A percentile compares a stretch with the other conserved stretches of the same genome.
Evolutionary conservation across 2,113 vertebrate species (phyloP).

Genomic region (Neotoma lepida): DNA sequence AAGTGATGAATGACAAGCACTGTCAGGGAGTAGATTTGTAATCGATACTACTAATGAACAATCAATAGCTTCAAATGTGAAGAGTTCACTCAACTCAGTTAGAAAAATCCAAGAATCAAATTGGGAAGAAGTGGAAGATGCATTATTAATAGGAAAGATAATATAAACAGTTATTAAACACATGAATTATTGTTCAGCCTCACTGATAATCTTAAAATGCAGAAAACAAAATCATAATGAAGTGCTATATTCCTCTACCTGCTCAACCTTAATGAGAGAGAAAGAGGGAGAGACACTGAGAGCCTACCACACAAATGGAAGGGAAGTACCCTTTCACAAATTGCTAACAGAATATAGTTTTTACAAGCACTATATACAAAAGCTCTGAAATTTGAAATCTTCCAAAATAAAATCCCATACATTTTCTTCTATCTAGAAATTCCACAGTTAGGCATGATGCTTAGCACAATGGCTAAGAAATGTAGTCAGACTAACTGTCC

Average conservation of each 20-base stretch:
- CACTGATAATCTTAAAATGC: constrained; percentile 20
- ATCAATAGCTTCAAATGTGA: not conserved
- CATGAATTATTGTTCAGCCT: constrained; percentile 2
- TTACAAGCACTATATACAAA: not conserved
- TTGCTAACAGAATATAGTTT: not conserved
- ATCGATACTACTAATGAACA: not conserved
- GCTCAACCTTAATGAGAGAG: not conserved
- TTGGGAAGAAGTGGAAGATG: not conserved
- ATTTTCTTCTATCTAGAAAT: constrained; percentile 17
- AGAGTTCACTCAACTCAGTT: not conserved
- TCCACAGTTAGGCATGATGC: not conserved
- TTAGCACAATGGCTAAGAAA: not conserved
- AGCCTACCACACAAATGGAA: not conserved
- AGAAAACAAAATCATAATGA: constrained; percentile 20
- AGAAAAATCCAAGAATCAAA: not conserved
- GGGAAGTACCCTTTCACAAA: not conserved
- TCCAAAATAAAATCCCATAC: constrained; percentile 38
- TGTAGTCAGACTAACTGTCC: not conserved
- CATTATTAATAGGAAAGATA: constrained; percentile 7
- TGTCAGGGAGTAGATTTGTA: not conserved
- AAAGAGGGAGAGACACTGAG: not conserved
- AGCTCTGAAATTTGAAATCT: constrained; percentile 28
- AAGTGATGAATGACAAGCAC: not conserved
- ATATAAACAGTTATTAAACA: not conserved
- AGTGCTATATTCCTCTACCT: not conserved